Evolutionary conservation across 2,113 vertebrate species (phyloP), one percentile per base, ranked within the genome.

Genomic region (Echinops telfairi): DNA sequence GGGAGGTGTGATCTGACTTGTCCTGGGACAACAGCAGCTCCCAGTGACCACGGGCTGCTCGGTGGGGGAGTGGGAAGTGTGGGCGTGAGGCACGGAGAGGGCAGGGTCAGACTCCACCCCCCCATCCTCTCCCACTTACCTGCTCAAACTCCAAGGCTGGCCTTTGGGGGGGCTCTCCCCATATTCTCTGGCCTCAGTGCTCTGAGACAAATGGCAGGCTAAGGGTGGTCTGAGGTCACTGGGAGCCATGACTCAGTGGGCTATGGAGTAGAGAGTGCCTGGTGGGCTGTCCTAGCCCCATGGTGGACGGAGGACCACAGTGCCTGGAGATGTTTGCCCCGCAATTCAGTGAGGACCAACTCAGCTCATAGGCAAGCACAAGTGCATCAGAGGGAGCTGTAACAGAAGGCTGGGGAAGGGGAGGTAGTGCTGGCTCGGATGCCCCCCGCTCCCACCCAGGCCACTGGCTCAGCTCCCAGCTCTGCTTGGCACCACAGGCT

Each of bases 21-120:
- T 97, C 97, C 25, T 97, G 94, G 15, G 96, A 95, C 83, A 96
- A 96, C 29, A 73, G 89, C 36, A 98, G 95, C 92, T 98, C 97
- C 78, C 53, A 92, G 19, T 53, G 94, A 91, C 81, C 96, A 79
- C 95, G 97, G 29, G 97, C 93, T 88, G 91, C 94, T 98, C 86
- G 97, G 76, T 98, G 98, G 95, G 36, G 23, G 53, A 23, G 14
- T 20, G 58, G 22, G 29, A n/a, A 71, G 57, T 0, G 3, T 23
- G 76, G 22, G 66, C 47, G 31, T 88, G 60, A 94, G 47, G 83
- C n/a, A 70, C 7, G 4, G 79, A 77, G 38, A 58, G 12, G 53
- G 57, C 3, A 47, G 2, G 25, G 58, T 2, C 33, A 53, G 17
- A 16, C n/a, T 27, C 70, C 43, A 5, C 19, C 38, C 58, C 38